Evolutionary conservation across 35 echinoderm and acorn worm genomes (phyloP).

Genomic region (Heliocidaris erythrogramma): DNA sequence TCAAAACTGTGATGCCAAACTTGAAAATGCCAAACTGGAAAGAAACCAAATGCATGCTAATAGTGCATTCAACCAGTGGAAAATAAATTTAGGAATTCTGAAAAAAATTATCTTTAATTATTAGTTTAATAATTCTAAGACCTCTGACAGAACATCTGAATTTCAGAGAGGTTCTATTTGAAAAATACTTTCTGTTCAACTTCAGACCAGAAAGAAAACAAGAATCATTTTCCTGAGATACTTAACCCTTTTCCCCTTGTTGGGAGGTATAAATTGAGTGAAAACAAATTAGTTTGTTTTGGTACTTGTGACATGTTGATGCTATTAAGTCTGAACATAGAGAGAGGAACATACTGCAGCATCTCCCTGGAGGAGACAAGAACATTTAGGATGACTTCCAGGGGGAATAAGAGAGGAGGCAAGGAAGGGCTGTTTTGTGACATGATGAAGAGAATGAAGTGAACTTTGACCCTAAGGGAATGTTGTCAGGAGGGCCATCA

Average conservation of each 20-base stretch:
- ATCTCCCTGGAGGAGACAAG: not conserved
- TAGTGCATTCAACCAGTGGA: too few species aligned
- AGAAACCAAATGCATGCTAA: too few species aligned
- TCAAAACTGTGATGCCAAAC: too few species aligned
- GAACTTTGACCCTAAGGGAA: not conserved
- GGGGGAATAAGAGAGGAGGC: not conserved
- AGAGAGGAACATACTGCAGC: not conserved
- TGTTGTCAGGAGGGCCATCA: not conserved
- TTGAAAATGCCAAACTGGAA: too few species aligned
- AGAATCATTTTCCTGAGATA: not conserved
- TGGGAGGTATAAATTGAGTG: not conserved
- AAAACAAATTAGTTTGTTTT: slow-evolving; percentile 19
- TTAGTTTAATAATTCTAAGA: too few species aligned
- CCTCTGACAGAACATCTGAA: too few species aligned
- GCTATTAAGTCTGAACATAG: not conserved
- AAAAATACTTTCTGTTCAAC: too few species aligned
- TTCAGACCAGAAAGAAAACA: not conserved
- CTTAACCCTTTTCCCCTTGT: not conserved
- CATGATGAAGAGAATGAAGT: not conserved
- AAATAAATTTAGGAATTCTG: too few species aligned
- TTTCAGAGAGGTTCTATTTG: too few species aligned
- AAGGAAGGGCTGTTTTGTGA: not conserved
- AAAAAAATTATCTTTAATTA: too few species aligned
- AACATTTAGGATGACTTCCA: not conserved
- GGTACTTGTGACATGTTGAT: not conserved